Base-by-base conservation (phyloP, 2,888 invertebrate species). In the Galerucella calmariensis region DNA sequence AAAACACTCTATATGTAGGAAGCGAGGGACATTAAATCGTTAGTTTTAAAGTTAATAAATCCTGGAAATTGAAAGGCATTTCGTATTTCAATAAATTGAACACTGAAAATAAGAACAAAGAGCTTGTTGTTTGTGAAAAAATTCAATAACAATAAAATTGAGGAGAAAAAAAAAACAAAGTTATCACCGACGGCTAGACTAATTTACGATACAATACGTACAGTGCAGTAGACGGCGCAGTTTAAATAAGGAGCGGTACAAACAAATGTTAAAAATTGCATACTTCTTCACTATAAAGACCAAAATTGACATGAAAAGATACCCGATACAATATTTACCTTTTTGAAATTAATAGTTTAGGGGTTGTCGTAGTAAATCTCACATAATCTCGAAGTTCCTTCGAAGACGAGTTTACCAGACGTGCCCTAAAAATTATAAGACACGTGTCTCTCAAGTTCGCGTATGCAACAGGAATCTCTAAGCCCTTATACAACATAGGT, bases 11-110 rank as follows among this genome's bases (percentile, higher is more conserved):
- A 63, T 44, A 65, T n/a, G 27, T 16, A 41, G 35, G 46, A 65
- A 20, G 46, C 46, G 41, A 65, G 44, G 41, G 20, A 46, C 63
- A 65, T 65, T 65, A 65, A 65, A 35, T 6, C 6, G 46, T 46
- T 16, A n/a, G 16, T 63, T 63, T 56, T 56, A 65, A 71, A 71
- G 70, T 71, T 71, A 63, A 71, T 71, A 71, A 71, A 71, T 71
- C 46, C 46, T 65, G 44, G 24, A 71, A 65, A 53, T 46, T 44
- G 53, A 71, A 65, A 71, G 56, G 51, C 65, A 53, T 70, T 70
- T 63, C 63, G 41, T 65, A 20, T 65, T 65, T 65, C 63, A 65
- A 65, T 65, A 65, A 35, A 61, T 12, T 10, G 20, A 56, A 56
- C 56, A 41, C 63, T 41, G 44, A 65, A 65, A 65, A 65, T 6